These are phyloP conservation scores for Caenorhabditis sp. DNA, from an alignment of 2,888 invertebrate genomes.

Conservation along the genomic window DNA sequence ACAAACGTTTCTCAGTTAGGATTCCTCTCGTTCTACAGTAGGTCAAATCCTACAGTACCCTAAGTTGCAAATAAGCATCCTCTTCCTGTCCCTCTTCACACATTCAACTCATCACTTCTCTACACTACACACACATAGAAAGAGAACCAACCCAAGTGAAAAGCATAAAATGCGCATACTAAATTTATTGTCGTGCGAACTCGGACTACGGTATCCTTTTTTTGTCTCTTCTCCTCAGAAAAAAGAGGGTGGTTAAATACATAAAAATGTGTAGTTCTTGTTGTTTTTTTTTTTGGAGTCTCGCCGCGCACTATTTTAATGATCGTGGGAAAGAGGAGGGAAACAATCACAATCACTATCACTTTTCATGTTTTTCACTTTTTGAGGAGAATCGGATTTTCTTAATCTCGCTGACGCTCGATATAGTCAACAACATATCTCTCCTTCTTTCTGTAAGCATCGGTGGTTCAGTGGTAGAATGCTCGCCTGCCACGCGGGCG, in stretches of 20 bases:
- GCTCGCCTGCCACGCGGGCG: slow-evolving; percentile 68
- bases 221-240: neutral
- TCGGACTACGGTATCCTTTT: neutral
- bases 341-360: neutral
- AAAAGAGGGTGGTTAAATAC: too few species aligned
- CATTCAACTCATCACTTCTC: neutral
- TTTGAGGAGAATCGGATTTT: too few species aligned
- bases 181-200: slow-evolving; percentile 9
- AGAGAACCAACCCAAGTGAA: neutral
- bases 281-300: neutral
- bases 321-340: neutral
- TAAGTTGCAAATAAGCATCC: too few species aligned
- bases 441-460: too few species aligned
- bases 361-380: too few species aligned
- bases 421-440: too few species aligned
- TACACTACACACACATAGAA: neutral
- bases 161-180: neutral
- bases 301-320: neutral
- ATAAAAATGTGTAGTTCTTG: neutral
- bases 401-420: too few species aligned
- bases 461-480: too few species aligned
- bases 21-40: too few species aligned
- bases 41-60: too few species aligned
- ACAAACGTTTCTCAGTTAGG: too few species aligned
- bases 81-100: too few species aligned